Evolutionary conservation across 2,113 vertebrate species (phyloP).

Genomic region (Psophia crepitans): DNA sequence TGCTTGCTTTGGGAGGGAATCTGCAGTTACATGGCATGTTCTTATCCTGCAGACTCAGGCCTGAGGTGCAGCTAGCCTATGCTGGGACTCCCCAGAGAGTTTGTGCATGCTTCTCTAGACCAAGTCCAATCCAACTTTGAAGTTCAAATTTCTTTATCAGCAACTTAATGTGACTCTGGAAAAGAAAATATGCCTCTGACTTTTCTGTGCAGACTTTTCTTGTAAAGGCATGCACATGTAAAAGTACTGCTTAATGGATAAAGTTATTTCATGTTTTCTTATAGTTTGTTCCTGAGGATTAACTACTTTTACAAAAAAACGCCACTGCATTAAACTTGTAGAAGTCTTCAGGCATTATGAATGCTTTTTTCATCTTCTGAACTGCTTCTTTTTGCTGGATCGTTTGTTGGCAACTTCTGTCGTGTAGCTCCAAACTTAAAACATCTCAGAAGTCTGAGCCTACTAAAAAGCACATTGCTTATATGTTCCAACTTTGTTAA

Average conservation of each 20-base stretch:
- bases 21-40: not conserved
- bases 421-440: not conserved
- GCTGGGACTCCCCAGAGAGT: not conserved
- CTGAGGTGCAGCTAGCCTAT: not conserved
- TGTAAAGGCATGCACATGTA: not conserved
- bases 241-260: not conserved
- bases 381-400: not conserved
- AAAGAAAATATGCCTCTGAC: not conserved
- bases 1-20: not conserved
- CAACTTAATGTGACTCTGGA: not conserved
- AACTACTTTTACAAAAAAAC: not conserved
- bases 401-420: not conserved
- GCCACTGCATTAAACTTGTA: not conserved
- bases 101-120: not conserved
- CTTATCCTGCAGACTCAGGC: not conserved
- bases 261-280: not conserved
- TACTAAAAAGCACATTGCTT: not conserved
- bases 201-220: not conserved
- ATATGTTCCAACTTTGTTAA: not conserved
- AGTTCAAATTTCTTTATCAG: not conserved
- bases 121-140: not conserved
- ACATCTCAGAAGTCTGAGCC: not conserved
- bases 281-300: not conserved
- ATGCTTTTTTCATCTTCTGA: accelerated
- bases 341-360: not conserved